phyloP scores from a whole-genome alignment of 2,888 invertebrate species.

The Plebejus melissa region DNA sequence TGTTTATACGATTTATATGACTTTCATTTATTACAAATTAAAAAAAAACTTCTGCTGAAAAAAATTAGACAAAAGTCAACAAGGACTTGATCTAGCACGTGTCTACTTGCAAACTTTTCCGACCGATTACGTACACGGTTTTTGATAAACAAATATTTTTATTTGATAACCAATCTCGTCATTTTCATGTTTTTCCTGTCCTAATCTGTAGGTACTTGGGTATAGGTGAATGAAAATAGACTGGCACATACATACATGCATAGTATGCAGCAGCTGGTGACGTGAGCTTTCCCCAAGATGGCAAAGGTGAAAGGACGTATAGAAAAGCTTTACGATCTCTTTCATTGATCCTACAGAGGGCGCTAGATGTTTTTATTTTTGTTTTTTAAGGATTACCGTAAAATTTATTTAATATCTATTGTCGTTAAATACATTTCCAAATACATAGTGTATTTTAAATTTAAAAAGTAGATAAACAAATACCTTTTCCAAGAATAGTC shows the following conservation, averaged over 20 bases:
- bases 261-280: neutral
- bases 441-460: no score
- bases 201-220: neutral
- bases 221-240: no score
- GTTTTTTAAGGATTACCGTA: no score
- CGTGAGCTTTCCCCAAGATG: neutral
- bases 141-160: constrained; percentile 16
- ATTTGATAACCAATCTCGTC: constrained; percentile 4
- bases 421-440: no score
- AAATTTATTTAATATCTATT: no score
- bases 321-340: neutral
- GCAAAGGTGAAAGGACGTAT: neutral
- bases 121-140: neutral
- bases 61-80: neutral
- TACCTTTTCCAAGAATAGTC: neutral
- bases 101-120: neutral
- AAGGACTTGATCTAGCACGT: neutral
- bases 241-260: neutral
- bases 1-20: no score
- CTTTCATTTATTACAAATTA: neutral
- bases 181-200: constrained; percentile 8
- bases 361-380: neutral
- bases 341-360: neutral
- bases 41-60: neutral
- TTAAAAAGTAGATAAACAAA: no score